phyloP scores from a whole-genome alignment of 2,888 invertebrate species.

The Lasioglossum vierecki region DNA sequence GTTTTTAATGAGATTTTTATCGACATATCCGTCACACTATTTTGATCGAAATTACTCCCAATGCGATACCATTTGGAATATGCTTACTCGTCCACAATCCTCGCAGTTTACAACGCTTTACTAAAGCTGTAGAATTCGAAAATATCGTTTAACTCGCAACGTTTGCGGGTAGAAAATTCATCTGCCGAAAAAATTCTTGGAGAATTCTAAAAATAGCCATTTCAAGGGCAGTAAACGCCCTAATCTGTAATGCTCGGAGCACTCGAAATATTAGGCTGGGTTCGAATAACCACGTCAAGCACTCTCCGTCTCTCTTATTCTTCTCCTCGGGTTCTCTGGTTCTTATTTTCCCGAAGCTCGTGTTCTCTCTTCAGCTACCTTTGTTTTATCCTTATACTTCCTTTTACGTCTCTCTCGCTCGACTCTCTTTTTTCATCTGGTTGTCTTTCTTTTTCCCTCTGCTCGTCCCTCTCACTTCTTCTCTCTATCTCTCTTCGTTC shows the following conservation, averaged over 20 bases:
- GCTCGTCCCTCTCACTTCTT: not conserved
- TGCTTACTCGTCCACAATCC: no score
- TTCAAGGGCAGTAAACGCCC: not conserved
- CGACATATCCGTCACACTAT: no score
- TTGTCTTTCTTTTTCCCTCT: slow-evolving; percentile 18
- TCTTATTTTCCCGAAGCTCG: slow-evolving; percentile 29
- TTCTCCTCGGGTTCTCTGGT: slow-evolving; percentile 7
- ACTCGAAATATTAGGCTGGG: not conserved
- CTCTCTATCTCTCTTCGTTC: slow-evolving; percentile 4
- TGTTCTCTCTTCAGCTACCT: slow-evolving; percentile 23
- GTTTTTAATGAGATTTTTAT: no score
- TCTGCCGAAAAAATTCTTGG: not conserved
- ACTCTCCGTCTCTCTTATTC: not conserved
- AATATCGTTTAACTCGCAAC: no score
- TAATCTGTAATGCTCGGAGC: not conserved
- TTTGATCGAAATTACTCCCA: no score
- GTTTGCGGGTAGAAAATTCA: not conserved
- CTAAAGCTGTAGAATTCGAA: no score
- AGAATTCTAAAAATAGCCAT: not conserved
- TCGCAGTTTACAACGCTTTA: no score
- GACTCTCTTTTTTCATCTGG: not conserved
- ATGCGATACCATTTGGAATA: no score
- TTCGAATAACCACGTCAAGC: not conserved
- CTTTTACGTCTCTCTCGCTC: slow-evolving; percentile 32
- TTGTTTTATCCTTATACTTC: slow-evolving; percentile 31